Evolutionary conservation across 2,888 invertebrate species (phyloP).

Genomic region (Dorcus hopei): DNA sequence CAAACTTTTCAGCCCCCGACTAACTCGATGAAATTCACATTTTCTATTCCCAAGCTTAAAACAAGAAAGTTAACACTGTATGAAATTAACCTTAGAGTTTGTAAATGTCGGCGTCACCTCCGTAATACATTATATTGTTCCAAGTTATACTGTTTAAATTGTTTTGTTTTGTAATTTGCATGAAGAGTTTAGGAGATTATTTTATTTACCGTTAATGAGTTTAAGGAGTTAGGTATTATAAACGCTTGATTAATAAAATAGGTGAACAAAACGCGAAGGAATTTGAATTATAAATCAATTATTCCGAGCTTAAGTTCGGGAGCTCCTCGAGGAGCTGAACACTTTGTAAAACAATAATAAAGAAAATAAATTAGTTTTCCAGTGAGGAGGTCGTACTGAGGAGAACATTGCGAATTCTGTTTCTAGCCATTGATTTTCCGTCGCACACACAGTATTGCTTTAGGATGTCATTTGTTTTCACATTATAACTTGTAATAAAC

Average conservation of each 20-base stretch:
- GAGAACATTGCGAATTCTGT: no score
- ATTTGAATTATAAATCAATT: no score
- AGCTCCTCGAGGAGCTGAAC: no score
- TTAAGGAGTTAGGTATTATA: no score
- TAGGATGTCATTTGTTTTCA: conserved; percentile 21
- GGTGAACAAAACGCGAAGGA: no score
- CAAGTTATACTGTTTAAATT: conserved; percentile 35
- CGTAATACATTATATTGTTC: conserved; percentile 39
- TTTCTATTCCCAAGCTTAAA: conserved; percentile 34
- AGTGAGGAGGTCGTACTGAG: no score
- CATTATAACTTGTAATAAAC: conserved; percentile 22
- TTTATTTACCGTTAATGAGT: background rate
- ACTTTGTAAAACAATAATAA: no score
- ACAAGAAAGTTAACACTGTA: conserved; percentile 38
- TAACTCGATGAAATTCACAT: conserved; percentile 37
- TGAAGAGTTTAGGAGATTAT: conserved; percentile 6
- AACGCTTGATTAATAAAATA: no score
- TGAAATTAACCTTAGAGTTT: conserved; percentile 38
- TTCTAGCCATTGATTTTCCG: conserved; percentile 12
- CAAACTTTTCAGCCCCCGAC: conserved; percentile 31
- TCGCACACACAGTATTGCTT: conserved; percentile 12
- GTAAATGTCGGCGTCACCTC: conserved; percentile 30
- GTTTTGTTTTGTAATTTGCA: conserved; percentile 37
- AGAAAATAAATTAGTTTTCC: no score
- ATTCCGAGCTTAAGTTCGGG: no score